Conservation (phyloP, 2,797 vertebrate species). For the Catamblyrhynchus diadema region DNA sequence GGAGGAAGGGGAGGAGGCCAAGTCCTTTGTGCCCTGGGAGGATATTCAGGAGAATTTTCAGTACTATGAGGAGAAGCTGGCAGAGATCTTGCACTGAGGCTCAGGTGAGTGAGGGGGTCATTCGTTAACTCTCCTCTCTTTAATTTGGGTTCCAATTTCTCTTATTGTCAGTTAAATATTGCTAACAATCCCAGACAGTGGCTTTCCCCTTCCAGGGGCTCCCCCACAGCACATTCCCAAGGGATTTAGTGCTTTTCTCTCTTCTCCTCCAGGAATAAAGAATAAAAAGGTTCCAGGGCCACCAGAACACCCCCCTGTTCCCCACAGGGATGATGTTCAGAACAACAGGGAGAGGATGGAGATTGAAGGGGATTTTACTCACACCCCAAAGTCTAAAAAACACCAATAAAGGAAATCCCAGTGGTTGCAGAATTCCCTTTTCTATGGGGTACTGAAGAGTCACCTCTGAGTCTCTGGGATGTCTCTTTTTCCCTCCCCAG, state of each 20-base stretch:
- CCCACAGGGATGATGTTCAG: too few relatives aligned
- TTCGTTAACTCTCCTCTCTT: not conserved
- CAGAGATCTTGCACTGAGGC: constrained; percentile 84
- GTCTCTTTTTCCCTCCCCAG: constrained; percentile 26
- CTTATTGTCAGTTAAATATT: not conserved
- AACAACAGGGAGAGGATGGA: not conserved
- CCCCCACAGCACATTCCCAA: not conserved
- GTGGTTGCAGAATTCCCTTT: not conserved
- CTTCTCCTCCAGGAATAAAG: not conserved
- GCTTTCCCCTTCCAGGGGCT: not conserved
- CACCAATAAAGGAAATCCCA: not conserved
- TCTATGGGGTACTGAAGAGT: not conserved
- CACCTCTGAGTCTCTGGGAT: not conserved
- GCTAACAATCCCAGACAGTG: not conserved
- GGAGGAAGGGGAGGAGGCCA: constrained; percentile 77
- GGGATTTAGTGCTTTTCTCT: not conserved
- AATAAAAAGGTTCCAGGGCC: not conserved
- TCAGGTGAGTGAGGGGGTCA: not conserved
- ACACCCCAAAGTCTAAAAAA: not conserved
- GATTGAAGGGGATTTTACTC: not conserved
- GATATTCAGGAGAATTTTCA: constrained; percentile 94
- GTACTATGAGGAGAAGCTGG: constrained; percentile 89
- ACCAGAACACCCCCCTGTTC: not conserved
- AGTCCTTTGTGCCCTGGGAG: constrained; percentile 89
- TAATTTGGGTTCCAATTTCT: not conserved